A percentile compares a stretch with the other conserved stretches of the same genome.
Evolutionary conservation across 2,113 vertebrate species (phyloP).

Genomic region (Xiphias gladius): DNA sequence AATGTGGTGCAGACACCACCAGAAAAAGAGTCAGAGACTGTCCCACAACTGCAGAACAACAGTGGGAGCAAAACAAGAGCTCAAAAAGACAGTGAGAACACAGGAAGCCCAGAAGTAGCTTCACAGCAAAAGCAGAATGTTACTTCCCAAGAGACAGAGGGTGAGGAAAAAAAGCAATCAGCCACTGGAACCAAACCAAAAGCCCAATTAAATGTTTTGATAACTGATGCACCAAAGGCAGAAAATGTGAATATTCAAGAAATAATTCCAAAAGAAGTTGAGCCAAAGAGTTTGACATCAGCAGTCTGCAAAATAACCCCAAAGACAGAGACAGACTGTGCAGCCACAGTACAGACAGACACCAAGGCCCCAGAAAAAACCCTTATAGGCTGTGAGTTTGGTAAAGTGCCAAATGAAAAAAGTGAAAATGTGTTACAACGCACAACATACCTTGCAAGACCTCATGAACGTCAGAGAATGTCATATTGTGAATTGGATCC

Average conservation of each 20-base stretch:
- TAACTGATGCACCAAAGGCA: slow-evolving; percentile 17
- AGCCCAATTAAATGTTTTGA: slow-evolving; percentile 17
- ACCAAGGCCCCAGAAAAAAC: neutral
- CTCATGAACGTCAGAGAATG: slow-evolving; percentile 36
- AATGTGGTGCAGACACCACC: neutral
- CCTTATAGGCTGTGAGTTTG: neutral
- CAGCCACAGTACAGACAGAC: neutral
- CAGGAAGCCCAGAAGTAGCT: slow-evolving; percentile 2
- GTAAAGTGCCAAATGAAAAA: slow-evolving; percentile 18
- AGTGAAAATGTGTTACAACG: neutral
- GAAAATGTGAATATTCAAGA: slow-evolving; percentile 16
- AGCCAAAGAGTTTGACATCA: neutral
- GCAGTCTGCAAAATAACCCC: neutral
- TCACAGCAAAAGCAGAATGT: slow-evolving; percentile 2
- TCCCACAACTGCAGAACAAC: neutral
- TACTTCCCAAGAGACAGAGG: slow-evolving; percentile 9
- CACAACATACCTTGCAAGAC: slow-evolving; percentile 21
- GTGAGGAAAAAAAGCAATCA: neutral
- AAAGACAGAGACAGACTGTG: neutral
- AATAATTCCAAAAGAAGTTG: slow-evolving; percentile 24
- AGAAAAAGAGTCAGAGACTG: slow-evolving; percentile 29
- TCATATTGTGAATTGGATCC: slow-evolving; percentile 12
- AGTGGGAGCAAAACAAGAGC: neutral
- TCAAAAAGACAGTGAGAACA: neutral
- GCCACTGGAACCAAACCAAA: neutral